Evolutionary conservation across 1,140 invertebrate species (phyloP), one percentile per base, ranked within the genome.

Genomic region (Tetramorium alpestre): DNA sequence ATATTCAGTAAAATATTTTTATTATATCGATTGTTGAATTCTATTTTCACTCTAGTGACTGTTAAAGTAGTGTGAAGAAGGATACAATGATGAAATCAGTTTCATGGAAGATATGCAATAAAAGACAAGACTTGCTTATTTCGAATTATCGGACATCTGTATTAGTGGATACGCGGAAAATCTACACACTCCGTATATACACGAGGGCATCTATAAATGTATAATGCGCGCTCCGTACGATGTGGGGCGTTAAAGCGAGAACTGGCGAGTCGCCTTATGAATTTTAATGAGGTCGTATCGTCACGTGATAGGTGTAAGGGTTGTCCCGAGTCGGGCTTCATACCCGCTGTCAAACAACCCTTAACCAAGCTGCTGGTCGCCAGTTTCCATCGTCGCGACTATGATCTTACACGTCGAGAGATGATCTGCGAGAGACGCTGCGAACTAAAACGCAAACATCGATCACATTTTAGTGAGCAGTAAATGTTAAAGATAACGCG

Each of bases 231-330:
- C 73, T 56, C 47, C 77, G 62, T 89, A 70, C 75, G 67, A 54
- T 85, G 75, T 47, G 69, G 89, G 75, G 90, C 69, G 88, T 82
- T 92, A 93, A 93, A 93, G 89, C 92, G 93, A 89, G 92, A 94
- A 93, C 78, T 89, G 87, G 78, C 88, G 89, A 91, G 84, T 88
- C 86, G 84, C 91, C 93, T 94, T 94, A 94, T 94, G 94, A 94
- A 94, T 94, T 94, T 94, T 94, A 93, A 94, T 93, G 92, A 90
- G 75, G 72, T 84, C 87, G 85, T 91, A 90, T 89, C 91, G 91
- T 93, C 93, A 92, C 91, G 92, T 92, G 93, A 93, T 90, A 90
- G 86, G 87, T 88, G 77, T 90, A 93, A 93, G 92, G 88, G 88
- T 75, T 86, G 90, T 87, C 88, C 86, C 86, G 58, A 76, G 87